Evolutionary conservation across 1,140 invertebrate species (phyloP).

Genomic region (Muscidifurax raptorellus): DNA sequence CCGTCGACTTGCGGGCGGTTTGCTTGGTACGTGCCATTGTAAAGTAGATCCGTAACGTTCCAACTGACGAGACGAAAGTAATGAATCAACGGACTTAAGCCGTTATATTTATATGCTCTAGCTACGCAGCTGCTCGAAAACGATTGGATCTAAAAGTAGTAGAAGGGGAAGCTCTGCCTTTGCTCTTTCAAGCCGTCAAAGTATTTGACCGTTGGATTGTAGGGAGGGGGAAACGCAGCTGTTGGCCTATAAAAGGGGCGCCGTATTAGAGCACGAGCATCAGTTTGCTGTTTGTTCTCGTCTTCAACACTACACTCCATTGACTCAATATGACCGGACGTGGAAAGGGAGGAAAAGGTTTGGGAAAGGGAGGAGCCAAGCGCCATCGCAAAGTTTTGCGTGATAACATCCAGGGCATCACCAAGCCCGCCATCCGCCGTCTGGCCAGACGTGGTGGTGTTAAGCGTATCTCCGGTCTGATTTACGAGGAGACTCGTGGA

Average conservation of each 20-base stretch:
- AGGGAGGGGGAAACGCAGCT: neutral
- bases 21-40: slow-evolving; percentile 75
- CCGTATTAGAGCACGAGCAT: neutral
- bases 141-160: neutral
- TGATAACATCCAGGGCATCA: slow-evolving; percentile 55
- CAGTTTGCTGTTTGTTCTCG: slow-evolving; percentile 80
- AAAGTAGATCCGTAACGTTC: neutral
- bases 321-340: slow-evolving; percentile 77
- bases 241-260: neutral
- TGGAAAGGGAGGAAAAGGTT: slow-evolving; percentile 82
- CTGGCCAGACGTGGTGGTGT: slow-evolving; percentile 82
- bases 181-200: neutral
- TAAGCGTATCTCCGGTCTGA: slow-evolving; percentile 80
- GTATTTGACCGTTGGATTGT: neutral
- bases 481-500: slow-evolving; percentile 34
- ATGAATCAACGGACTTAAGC: neutral
- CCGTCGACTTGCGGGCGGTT: slow-evolving; percentile 87
- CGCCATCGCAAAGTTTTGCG: slow-evolving; percentile 81
- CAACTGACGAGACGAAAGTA: neutral
- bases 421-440: slow-evolving; percentile 57
- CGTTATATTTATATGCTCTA: neutral
- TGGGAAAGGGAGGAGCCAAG: slow-evolving; percentile 83
- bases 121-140: neutral
- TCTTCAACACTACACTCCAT: neutral
- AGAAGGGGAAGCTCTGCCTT: neutral